Evolutionary conservation across 2,888 invertebrate genomes (phyloP).

Genomic region (Melolontha melolontha): DNA sequence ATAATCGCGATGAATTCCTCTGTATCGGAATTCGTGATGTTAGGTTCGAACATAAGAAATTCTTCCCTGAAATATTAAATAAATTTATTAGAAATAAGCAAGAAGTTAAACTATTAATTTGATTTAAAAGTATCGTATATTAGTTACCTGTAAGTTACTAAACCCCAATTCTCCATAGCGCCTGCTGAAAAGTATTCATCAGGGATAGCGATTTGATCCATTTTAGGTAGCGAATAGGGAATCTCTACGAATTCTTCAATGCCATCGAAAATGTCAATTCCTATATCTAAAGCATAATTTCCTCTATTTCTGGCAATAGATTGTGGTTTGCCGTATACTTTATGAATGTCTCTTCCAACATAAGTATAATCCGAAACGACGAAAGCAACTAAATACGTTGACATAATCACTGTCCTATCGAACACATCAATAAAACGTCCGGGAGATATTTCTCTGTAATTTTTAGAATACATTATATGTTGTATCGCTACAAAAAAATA

Average conservation of each 20-base stretch:
- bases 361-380: conserved; percentile 72
- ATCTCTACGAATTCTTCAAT: conserved; percentile 72
- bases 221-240: conserved; percentile 70
- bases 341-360: conserved; percentile 50
- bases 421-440: conserved; percentile 19
- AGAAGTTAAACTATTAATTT: no score
- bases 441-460: conserved; percentile 11
- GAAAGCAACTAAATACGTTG: conserved; percentile 85
- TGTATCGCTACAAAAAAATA: no score
- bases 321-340: conserved; percentile 53
- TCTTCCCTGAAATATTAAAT: conserved; percentile 39
- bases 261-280: conserved; percentile 64
- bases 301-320: conserved; percentile 57
- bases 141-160: conserved; percentile 78
- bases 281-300: conserved; percentile 63
- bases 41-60: conserved; percentile 24
- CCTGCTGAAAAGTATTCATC: conserved; percentile 78
- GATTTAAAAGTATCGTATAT: no score
- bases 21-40: neutral
- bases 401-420: conserved; percentile 67
- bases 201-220: conserved; percentile 85
- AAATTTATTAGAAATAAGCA: conserved; percentile 22
- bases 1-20: conserved; percentile 61
- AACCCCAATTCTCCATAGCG: conserved; percentile 96
- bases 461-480: no score